Base-by-base conservation (phyloP, 1,140 invertebrate genomes). In the Drosophila mojavensis region DNA sequence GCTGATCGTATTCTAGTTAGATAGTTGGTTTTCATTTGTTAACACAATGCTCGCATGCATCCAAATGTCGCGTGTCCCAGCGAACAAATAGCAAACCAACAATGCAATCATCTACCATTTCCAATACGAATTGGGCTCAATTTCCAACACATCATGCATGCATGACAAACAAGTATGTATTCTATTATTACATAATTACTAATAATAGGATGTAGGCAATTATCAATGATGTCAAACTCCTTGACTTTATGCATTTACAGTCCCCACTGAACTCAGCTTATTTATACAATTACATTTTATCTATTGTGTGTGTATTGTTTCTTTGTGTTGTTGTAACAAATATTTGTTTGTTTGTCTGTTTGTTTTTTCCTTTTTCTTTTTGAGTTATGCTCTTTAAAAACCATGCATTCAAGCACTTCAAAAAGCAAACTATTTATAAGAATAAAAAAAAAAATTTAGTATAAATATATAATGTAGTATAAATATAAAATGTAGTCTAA, bases 11-110 rank as follows among this genome's bases (percentile, higher is more conserved):
- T 48, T 26, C 30, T 50, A 33, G 58, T 48, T 60, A 15, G 58
- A 13, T 60, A 11, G 36, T 7, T 39, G 11, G 15, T 43, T 17
- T n/a, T 17, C 39, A 1, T 58, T 30, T 58, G 47, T 53, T 2
- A 6, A 59, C 45, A 58, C 26, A 33, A 36, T 55, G 50, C 50
- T 70, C 15, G 53, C 68, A 71, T 71, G 68, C 62, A 64, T 39
- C 17, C 41, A 70, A 64, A 45, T 39, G 4, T 54, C 39, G 33
- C 61, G 59, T 70, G 51, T 36, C 41, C 36, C 24, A 43, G 13
- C 20, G 0, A 30, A 45, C 41, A n/a, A 45, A 39, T 10, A 13
- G 13, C 36, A 53, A 33, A 45, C 62, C 33, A 59, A 26, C 50
- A 17, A 47, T 47, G 10, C n/a, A 55, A 28, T 45, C 39, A 47